phyloP scores from a whole-genome alignment of 2,113 vertebrate species.

The Zosterops lateralis region DNA sequence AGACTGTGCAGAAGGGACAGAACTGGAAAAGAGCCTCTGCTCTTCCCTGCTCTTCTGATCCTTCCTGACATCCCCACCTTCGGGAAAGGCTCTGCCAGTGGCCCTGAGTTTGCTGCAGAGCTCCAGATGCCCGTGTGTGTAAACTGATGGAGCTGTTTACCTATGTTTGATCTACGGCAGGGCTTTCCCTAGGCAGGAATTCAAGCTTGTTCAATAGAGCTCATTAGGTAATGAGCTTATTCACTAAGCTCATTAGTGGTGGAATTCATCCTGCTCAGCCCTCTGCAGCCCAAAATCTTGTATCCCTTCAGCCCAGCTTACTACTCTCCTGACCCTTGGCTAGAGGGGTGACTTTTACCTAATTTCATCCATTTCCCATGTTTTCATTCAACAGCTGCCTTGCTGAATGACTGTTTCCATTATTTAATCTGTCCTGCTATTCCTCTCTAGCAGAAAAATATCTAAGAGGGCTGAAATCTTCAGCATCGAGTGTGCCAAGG shows the following conservation, averaged over 20 bases:
- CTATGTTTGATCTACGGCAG: background rate
- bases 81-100: background rate
- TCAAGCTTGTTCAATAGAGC: conserved; percentile 52
- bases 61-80: background rate
- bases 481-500: background rate
- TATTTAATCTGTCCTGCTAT: background rate
- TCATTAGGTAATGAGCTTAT: conserved; percentile 66
- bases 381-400: conserved; percentile 1
- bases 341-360: background rate
- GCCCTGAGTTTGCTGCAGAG: background rate
- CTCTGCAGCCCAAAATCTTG: conserved; percentile 36
- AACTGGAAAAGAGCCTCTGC: background rate
- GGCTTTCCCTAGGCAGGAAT: conserved; percentile 40
- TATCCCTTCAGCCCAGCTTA: background rate
- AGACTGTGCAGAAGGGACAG: background rate
- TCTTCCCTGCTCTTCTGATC: background rate
- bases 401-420: background rate
- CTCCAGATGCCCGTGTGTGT: background rate
- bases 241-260: conserved; percentile 59
- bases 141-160: conserved; percentile 28
- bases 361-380: background rate
- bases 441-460: background rate
- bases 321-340: background rate
- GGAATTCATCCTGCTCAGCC: conserved; percentile 53
- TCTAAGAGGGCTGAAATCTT: background rate